Conservation (phyloP, 1,140 invertebrate species). For the Euura lappo region DNA sequence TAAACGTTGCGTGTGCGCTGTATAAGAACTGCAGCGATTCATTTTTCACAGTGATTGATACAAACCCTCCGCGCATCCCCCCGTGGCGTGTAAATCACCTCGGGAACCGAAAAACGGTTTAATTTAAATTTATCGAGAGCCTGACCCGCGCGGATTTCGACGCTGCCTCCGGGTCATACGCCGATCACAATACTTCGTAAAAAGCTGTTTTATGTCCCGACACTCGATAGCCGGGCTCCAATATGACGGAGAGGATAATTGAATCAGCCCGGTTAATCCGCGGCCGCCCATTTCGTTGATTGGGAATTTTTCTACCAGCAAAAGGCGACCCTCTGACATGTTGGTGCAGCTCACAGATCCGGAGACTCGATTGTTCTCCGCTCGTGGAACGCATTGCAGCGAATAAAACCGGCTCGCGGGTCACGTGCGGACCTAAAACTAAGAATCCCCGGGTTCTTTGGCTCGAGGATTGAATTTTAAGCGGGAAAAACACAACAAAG, state of each 20-base stretch:
- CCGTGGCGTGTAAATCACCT: not conserved
- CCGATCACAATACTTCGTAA: not conserved
- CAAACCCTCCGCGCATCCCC: not conserved
- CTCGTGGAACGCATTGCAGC: not conserved
- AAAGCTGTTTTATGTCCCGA: not conserved
- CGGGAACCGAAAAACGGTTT: too few species aligned
- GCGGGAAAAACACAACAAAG: too few species aligned
- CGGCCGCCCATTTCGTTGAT: too few species aligned
- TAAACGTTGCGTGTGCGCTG: not conserved
- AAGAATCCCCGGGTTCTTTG: too few species aligned
- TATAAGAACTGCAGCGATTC: not conserved
- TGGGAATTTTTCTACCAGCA: too few species aligned
- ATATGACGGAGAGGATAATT: not conserved
- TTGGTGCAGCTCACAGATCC: not conserved
- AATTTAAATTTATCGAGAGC: too few species aligned
- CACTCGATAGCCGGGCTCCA: not conserved
- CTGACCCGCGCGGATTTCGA: not conserved
- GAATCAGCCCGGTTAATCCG: not conserved
- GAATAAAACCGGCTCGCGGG: too few species aligned
- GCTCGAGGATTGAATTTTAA: too few species aligned
- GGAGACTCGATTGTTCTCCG: not conserved
- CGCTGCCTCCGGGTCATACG: not conserved
- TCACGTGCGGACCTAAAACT: too few species aligned
- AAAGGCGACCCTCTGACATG: too few species aligned
- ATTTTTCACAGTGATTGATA: conserved; percentile 3